phyloP scores from a whole-genome alignment of 2,888 invertebrate species.

The Lutraria lutraria region DNA sequence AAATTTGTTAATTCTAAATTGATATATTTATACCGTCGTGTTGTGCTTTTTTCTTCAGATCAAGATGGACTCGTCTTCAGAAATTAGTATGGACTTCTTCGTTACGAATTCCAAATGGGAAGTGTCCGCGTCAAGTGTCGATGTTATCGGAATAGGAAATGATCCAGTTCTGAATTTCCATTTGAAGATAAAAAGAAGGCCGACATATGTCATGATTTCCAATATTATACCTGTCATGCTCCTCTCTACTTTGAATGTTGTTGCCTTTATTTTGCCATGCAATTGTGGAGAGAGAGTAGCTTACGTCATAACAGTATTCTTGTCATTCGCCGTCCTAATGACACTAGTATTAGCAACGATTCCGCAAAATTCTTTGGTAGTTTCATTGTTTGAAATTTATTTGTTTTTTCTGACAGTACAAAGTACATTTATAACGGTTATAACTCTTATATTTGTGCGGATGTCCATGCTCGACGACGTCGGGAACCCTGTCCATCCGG shows the following conservation, averaged over 20 bases:
- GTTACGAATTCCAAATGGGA: not conserved
- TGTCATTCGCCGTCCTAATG: not conserved
- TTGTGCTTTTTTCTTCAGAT: not conserved
- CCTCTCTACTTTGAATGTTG: not conserved
- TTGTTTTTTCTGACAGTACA: not conserved
- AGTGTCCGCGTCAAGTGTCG: not conserved
- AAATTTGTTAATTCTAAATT: too few species aligned
- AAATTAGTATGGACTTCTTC: not conserved
- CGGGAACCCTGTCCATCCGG: not conserved
- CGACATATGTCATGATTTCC: not conserved
- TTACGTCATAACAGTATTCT: not conserved
- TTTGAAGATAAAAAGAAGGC: slow-evolving; percentile 2
- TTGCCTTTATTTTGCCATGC: not conserved
- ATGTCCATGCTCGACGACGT: not conserved
- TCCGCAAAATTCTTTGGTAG: not conserved
- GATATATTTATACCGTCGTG: too few species aligned
- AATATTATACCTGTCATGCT: not conserved
- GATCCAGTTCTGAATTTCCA: not conserved
- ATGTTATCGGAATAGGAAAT: not conserved
- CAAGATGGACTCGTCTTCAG: not conserved
- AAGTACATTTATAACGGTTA: not conserved
- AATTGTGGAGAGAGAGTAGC: not conserved
- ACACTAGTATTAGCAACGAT: not conserved
- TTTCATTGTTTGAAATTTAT: not conserved
- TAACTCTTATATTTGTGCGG: not conserved